Evolutionary conservation across 1,140 invertebrate species (phyloP), one percentile per base, ranked within the genome.

Genomic region (Brachionus rubens): DNA sequence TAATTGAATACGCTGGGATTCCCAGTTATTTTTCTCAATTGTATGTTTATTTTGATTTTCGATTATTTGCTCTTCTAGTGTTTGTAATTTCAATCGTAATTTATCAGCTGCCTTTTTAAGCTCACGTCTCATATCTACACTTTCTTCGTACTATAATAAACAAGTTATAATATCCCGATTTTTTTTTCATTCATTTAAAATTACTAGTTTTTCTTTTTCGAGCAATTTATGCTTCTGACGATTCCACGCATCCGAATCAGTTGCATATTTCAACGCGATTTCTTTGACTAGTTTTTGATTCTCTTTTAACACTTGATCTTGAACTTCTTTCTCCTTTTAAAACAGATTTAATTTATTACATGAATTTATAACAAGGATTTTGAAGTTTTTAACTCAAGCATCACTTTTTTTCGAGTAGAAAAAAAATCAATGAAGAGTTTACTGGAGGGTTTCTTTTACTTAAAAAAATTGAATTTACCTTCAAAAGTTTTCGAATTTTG

Each of bases 41-140:
- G 48, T 47, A 43, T 75, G 48, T 30, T 59, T 75, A 46, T 75
- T 75, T 47, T 75, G 72, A 28, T 75, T 75, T 9, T 75, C 72
- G 9, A 54, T 43, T 28, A 54, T 54, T 54, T 75, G 72, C 14
- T 41, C 33, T 40, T 75, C 72, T 19, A 75, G 33, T 4, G 7
- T 28, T 19, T 75, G 48, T 33, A 75, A 46, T 33, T 75, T 75
- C 6, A 40, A 50, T 4, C 72, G 19, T 9, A 75, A 33, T 21
- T 54, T 54, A 50, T 75, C 72, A 6, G 48, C 72, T 46, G 72
- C 72, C 19, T 75, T 75, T 59, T 75, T 54, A 14, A 75, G 26
- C 19, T 75, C 72, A 26, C 26, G 10, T 59, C 48, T 54, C 48
- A 75, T 41, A 12, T 75, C 48, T 5, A 75, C 48, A 30, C 72